Percentiles rank a stretch among this genome's conserved stretches.
phyloP scores from a whole-genome alignment of 1,140 invertebrate species.

The Meloidogyne exigua region DNA sequence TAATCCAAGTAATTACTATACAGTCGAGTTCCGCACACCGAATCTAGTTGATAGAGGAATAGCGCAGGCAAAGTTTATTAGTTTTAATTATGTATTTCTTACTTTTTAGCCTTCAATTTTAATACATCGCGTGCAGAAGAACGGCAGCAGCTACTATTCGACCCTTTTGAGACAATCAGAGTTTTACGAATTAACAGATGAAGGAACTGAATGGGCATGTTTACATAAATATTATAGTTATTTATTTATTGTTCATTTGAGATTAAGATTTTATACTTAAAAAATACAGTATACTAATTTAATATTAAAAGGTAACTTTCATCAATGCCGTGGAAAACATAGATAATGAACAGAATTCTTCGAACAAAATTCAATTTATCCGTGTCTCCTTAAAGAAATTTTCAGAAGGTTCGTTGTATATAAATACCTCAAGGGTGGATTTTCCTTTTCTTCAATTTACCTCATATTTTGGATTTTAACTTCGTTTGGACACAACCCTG shows the following conservation, averaged over 20 bases:
- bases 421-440: no score
- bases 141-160: constrained; percentile 56
- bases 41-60: constrained; percentile 53
- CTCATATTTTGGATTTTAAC: no score
- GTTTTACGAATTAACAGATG: constrained; percentile 57
- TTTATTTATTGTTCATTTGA: no score
- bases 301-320: constrained; percentile 28
- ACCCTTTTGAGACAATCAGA: constrained; percentile 54
- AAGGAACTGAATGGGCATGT: constrained; percentile 51
- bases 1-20: constrained; percentile 56
- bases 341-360: neutral
- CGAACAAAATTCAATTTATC: constrained; percentile 47
- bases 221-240: neutral
- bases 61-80: constrained; percentile 23
- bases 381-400: constrained; percentile 47
- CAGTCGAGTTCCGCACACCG: constrained; percentile 54
- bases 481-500: no score
- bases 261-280: constrained; percentile 12
- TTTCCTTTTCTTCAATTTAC: no score
- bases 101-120: constrained; percentile 48
- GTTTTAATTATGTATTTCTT: neutral
- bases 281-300: constrained; percentile 49
- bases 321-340: no score
- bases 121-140: constrained; percentile 54
- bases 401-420: constrained; percentile 35